phyloP scores from a whole-genome alignment of 2,113 vertebrate genomes.

The Monopterus albus region DNA sequence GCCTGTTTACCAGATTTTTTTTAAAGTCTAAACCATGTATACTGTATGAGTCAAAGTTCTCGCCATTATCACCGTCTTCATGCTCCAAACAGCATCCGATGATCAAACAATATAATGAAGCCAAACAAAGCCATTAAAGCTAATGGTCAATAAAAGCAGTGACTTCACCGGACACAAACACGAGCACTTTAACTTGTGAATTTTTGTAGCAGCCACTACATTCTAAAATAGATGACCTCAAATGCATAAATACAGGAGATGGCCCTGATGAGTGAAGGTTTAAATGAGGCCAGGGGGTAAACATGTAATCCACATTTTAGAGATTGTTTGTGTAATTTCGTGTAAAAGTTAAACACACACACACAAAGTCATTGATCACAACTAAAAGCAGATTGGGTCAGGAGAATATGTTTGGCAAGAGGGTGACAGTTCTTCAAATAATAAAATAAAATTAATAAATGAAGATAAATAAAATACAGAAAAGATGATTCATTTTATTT shows the following conservation, averaged over 20 bases:
- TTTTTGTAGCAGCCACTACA: not conserved
- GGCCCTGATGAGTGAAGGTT: not conserved
- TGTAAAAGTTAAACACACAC: not conserved
- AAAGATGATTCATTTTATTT: not conserved
- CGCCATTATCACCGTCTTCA: slow-evolving; percentile 43
- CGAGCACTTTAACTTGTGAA: not conserved
- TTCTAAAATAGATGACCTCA: not conserved
- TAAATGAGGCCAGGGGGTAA: not conserved
- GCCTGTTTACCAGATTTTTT: slow-evolving; percentile 40
- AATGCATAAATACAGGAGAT: not conserved
- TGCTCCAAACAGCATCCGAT: slow-evolving; percentile 32
- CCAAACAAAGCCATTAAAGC: slow-evolving; percentile 64
- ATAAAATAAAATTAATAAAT: too few species aligned
- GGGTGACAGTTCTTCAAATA: not conserved
- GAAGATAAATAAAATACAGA: too few species aligned
- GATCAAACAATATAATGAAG: slow-evolving; percentile 53
- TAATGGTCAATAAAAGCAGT: slow-evolving; percentile 28
- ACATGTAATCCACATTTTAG: too few species aligned
- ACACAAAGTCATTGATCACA: not conserved
- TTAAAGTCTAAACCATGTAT: not conserved
- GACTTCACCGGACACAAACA: not conserved
- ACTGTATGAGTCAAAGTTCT: slow-evolving; percentile 54
- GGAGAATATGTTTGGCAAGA: not conserved
- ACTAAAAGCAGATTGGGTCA: not conserved
- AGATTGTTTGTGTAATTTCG: not conserved